phyloP scores from a whole-genome alignment of 2,888 invertebrate species.

The Pterostichus madidus region DNA sequence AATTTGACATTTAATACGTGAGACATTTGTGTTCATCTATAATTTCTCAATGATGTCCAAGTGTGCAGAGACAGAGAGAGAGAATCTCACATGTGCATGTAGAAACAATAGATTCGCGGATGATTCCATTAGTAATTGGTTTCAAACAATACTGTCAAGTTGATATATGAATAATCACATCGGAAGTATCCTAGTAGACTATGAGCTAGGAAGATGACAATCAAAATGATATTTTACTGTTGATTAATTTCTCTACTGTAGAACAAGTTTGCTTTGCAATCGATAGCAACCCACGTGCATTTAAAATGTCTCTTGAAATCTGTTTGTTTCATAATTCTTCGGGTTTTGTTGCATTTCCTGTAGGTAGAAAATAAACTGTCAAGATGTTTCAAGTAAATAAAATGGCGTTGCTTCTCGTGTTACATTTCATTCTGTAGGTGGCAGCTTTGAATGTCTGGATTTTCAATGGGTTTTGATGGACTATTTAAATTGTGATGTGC shows the following conservation, averaged over 20 bases:
- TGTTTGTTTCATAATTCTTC: background rate
- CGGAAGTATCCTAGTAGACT: background rate
- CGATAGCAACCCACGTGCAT: conserved; percentile 9
- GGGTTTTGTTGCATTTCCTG: background rate
- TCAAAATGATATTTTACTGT: background rate
- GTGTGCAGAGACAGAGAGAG: too few species aligned
- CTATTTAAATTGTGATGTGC: conserved; percentile 10
- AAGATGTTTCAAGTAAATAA: background rate
- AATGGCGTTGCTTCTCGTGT: background rate
- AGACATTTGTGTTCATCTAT: conserved; percentile 6
- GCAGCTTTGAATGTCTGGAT: background rate
- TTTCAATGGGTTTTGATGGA: conserved; percentile 4
- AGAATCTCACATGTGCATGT: too few species aligned
- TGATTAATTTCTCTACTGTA: background rate
- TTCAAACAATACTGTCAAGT: conserved; percentile 6
- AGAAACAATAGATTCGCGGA: background rate
- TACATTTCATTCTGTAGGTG: conserved; percentile 15
- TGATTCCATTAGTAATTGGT: background rate
- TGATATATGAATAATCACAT: conserved; percentile 19
- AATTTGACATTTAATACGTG: too few species aligned
- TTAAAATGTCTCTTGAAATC: background rate
- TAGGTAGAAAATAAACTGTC: background rate
- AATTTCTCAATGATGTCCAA: background rate
- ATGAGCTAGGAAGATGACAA: conserved; percentile 9
- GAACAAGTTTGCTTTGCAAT: background rate